Evolutionary conservation across 2,888 invertebrate species (phyloP).

Genomic region (Chesias legatella): DNA sequence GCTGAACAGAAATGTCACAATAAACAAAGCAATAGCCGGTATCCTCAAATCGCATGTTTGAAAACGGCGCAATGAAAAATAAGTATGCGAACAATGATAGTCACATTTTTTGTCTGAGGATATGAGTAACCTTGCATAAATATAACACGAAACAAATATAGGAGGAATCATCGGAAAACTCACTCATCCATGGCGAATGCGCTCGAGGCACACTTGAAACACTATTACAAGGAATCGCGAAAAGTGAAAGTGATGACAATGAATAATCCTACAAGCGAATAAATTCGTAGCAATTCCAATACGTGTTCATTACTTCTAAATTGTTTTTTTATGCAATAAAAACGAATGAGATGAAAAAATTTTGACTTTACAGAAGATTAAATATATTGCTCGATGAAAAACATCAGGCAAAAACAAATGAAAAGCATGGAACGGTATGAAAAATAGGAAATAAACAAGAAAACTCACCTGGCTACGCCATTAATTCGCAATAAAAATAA

Average conservation of each 20-base stretch:
- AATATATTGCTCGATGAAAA: conserved; percentile 74
- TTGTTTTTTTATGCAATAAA: conserved; percentile 68
- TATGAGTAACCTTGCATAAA: conserved; percentile 67
- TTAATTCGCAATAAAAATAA: conserved; percentile 80
- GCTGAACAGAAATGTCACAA: conserved; percentile 43
- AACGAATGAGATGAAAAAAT: conserved; percentile 70
- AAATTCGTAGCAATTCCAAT: conserved; percentile 78
- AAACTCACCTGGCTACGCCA: conserved; percentile 81
- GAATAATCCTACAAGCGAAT: conserved; percentile 77
- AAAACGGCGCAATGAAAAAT: conserved; percentile 23
- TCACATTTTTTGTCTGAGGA: conserved; percentile 52
- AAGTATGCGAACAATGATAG: conserved; percentile 41
- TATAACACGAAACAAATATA: conserved; percentile 51
- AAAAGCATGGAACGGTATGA: conserved; percentile 73
- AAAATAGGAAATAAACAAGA: conserved; percentile 76
- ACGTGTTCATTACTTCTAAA: conserved; percentile 78
- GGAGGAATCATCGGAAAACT: conserved; percentile 59
- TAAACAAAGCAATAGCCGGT: conserved; percentile 4
- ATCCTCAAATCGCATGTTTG: conserved; percentile 4
- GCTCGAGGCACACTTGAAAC: conserved; percentile 62
- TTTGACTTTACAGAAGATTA: conserved; percentile 71
- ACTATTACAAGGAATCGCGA: conserved; percentile 67
- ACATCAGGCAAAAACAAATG: conserved; percentile 78
- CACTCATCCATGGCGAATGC: conserved; percentile 77
- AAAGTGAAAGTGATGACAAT: conserved; percentile 81